Evolutionary conservation across 2,113 vertebrate genomes (phyloP), one percentile per base, ranked within the genome.

Genomic region (Dipodomys merriami): DNA sequence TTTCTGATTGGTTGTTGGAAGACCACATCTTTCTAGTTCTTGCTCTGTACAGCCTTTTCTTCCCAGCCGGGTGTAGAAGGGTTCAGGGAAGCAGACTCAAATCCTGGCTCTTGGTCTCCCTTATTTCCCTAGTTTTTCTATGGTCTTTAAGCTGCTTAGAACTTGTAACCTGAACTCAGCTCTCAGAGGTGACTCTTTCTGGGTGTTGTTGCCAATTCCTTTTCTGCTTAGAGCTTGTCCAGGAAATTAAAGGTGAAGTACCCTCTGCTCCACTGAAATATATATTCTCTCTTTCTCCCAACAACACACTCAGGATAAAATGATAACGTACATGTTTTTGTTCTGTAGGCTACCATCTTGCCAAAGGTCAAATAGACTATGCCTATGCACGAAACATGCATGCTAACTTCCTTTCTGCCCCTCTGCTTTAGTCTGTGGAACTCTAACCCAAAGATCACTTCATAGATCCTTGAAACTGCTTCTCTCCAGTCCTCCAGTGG

Each of bases 191-290:
- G 4, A 44, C 22, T 12, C 68, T 7, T 87, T 78, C 69, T 39
- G 68, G 4, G 22, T 39, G 29, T 78, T 23, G 12, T 46, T 64
- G 53, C 4, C 12, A 39, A 30, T 53, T 86, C n/a, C 4, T 5
- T 90, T 90, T 94, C 89, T 27, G 92, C 76, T 89, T 67, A 81
- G 62, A 77, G 16, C 65, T 80, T 76, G 80, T 53, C 8, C 39
- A 72, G 77, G n/a, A 81, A 83, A 29, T 76, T 35, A 64, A 90
- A 81, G 15, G 18, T 64, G 65, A 46, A 76, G 1, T 30, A 27
- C 2, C 12, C 19, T 78, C 65, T 77, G n/a, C 3, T n/a, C 39
- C 57, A 39, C 23, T 39, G 19, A 67, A 79, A 86, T 10, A 5
- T 27, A 68, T 20, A 11, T 57, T 27, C 13, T 78, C 22, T 22